phyloP scores from a whole-genome alignment of 2,797 vertebrate species.

The Salmo trutta region DNA sequence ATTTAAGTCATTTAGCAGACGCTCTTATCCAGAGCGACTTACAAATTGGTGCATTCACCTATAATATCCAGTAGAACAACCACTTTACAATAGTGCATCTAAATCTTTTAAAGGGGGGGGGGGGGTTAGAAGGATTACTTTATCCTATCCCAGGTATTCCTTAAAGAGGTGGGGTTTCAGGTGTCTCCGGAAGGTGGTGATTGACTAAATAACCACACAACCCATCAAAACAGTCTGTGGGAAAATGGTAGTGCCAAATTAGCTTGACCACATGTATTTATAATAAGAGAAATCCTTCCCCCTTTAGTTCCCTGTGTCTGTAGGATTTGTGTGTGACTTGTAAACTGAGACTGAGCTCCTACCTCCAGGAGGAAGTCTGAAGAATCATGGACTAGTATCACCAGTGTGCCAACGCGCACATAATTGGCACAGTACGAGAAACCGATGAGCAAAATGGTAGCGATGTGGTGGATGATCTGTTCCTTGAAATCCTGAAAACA shows the following conservation, averaged over 20 bases:
- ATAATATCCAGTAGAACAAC: no score
- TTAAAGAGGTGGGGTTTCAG: no score
- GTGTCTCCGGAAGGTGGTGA: no score
- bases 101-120: no score
- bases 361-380: conserved; percentile 88
- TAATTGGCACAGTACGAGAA: conserved; percentile 87
- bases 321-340: not conserved
- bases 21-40: no score
- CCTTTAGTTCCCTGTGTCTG: not conserved
- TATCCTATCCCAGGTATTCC: no score
- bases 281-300: not conserved
- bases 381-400: conserved; percentile 85
- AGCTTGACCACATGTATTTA: not conserved
- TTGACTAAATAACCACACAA: not conserved
- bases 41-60: no score
- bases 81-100: no score
- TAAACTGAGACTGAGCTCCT: conserved; percentile 16
- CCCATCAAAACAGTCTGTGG: not conserved
- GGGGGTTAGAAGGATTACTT: no score
- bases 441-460: conserved; percentile 81
- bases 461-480: conserved; percentile 85
- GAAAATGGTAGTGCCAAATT: not conserved
- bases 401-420: conserved; percentile 79
- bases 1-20: no score
- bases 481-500: conserved; percentile 84